Evolutionary conservation across 2,888 invertebrate species (phyloP).

Genomic region (Coenonympha glycerion): DNA sequence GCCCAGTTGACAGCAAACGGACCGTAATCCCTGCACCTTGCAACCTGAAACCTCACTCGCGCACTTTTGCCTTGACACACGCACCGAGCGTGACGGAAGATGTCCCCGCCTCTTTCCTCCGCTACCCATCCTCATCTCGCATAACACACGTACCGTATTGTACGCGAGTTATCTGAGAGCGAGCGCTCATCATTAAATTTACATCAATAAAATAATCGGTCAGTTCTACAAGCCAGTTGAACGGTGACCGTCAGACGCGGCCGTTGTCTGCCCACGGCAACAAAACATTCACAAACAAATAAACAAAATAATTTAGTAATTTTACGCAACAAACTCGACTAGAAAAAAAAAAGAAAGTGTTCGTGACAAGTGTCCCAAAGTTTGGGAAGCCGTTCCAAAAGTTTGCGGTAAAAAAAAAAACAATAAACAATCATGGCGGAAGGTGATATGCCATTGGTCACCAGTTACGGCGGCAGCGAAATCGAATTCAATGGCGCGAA

Average conservation of each 20-base stretch:
- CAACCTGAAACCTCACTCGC: too few relatives aligned
- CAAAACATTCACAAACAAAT: background rate
- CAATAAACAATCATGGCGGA: conserved; percentile 55
- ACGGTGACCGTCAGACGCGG: conserved; percentile 42
- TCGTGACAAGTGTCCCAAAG: conserved; percentile 20
- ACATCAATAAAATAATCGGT: conserved; percentile 65
- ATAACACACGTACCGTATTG: conserved; percentile 1
- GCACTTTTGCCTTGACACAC: too few relatives aligned
- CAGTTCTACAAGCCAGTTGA: conserved; percentile 48
- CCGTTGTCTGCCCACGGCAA: conserved; percentile 27
- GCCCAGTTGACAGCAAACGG: too few relatives aligned
- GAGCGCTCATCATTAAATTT: conserved; percentile 54
- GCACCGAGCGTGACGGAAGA: background rate
- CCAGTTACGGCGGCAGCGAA: conserved; percentile 63
- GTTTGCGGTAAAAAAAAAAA: conserved; percentile 26
- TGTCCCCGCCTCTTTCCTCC: background rate
- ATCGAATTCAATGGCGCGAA: conserved; percentile 57
- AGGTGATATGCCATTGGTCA: conserved; percentile 66
- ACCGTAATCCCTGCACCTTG: too few relatives aligned
- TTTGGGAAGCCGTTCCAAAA: conserved; percentile 20
- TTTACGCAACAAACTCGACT: conserved; percentile 14
- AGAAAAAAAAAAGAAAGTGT: conserved; percentile 12
- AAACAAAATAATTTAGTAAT: background rate
- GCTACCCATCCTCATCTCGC: background rate
- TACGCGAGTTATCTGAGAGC: conserved; percentile 41